Evolutionary conservation across 1,140 invertebrate species (phyloP).

Genomic region (Saccostrea echinata): DNA sequence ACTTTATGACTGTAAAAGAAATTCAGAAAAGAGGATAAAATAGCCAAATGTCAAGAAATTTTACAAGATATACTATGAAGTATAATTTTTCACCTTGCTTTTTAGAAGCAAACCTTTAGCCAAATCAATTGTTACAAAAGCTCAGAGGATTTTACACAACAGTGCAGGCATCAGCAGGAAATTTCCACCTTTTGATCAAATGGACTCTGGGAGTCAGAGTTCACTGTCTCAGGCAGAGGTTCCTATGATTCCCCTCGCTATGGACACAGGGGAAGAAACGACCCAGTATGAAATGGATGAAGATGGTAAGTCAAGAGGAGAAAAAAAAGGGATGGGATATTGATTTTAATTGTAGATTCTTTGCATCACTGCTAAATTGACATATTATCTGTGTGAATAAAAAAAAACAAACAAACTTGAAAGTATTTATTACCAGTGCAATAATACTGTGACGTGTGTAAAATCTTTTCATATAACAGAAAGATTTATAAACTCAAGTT

Average conservation of each 20-base stretch:
- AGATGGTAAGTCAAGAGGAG: background rate
- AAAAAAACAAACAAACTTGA: background rate
- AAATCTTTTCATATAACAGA: no score
- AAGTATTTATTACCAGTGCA: background rate
- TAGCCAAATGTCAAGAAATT: no score
- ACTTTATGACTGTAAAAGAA: background rate
- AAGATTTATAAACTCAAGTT: no score
- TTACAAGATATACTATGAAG: no score
- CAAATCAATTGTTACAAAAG: conserved; percentile 41
- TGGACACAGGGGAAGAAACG: background rate
- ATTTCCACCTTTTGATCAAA: background rate
- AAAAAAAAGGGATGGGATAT: background rate
- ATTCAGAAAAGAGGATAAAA: no score
- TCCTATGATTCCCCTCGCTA: background rate
- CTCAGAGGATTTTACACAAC: conserved; percentile 27
- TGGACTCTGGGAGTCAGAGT: conserved; percentile 28
- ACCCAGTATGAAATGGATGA: conserved; percentile 29
- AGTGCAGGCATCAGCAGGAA: conserved; percentile 33
- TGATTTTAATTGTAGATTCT: background rate
- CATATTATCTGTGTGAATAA: background rate
- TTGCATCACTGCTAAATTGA: background rate
- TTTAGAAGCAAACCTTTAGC: conserved; percentile 34
- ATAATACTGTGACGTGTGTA: no score
- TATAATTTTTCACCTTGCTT: background rate
- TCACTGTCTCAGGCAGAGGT: background rate